These are phyloP conservation scores for Papilio protenor DNA, from an alignment of 2,888 invertebrate genomes.

Conservation along the genomic window DNA sequence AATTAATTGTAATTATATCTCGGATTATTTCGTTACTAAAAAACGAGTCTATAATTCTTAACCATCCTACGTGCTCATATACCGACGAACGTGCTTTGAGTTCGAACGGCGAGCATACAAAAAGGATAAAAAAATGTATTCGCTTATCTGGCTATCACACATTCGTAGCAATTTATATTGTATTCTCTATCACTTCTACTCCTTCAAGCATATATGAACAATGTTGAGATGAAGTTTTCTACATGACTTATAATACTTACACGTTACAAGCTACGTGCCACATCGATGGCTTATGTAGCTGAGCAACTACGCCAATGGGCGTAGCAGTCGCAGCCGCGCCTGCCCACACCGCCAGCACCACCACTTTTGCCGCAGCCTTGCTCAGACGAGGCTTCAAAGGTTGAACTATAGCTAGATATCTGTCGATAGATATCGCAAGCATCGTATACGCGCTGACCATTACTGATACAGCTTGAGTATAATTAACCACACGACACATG, in stretches of 20 bases:
- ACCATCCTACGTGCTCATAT: neutral
- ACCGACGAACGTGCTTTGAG: neutral
- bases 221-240: neutral
- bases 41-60: neutral
- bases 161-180: neutral
- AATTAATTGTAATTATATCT: neutral
- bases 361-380: conserved; percentile 83
- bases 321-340: conserved; percentile 88
- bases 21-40: neutral
- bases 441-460: conserved; percentile 94
- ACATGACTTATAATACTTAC: conserved; percentile 66
- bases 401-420: conserved; percentile 92
- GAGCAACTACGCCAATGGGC: conserved; percentile 88
- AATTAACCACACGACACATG: conserved; percentile 93
- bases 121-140: neutral
- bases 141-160: neutral
- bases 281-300: conserved; percentile 80
- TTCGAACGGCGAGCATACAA: neutral
- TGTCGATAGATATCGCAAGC: conserved; percentile 92
- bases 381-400: conserved; percentile 90
- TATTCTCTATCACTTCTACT: neutral
- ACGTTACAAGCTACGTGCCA: conserved; percentile 84
- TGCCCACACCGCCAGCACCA: conserved; percentile 87
- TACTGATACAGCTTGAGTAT: conserved; percentile 91
- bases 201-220: neutral